Conservation (phyloP, 2,888 invertebrate species). For the Sinopyrophorus schimmeli region DNA sequence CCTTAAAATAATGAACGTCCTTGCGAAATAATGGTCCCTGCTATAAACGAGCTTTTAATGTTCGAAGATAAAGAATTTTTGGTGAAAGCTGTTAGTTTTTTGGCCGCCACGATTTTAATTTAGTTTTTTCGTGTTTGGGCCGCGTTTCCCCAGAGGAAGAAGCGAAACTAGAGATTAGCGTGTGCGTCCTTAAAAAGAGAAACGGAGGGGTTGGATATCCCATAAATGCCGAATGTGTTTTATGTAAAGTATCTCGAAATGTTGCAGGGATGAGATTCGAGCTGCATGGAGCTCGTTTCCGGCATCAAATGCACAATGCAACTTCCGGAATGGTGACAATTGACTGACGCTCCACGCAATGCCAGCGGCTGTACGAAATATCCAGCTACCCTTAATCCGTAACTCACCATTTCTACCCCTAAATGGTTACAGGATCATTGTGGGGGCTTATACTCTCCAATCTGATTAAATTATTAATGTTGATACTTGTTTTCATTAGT, state of each 20-base stretch:
- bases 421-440: conserved; percentile 41
- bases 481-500: conserved; percentile 31
- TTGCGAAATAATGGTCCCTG: conserved; percentile 16
- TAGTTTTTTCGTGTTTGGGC: conserved; percentile 5
- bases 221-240: conserved; percentile 20
- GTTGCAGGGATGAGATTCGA: conserved; percentile 40
- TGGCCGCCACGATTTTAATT: conserved; percentile 7
- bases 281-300: conserved; percentile 54
- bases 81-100: conserved; percentile 8
- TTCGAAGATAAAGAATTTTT: conserved; percentile 28
- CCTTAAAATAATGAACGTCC: conserved; percentile 14
- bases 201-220: conserved; percentile 7
- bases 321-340: conserved; percentile 49
- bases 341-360: conserved; percentile 55
- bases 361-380: conserved; percentile 42
- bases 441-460: conserved; percentile 39
- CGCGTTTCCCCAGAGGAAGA: too few relatives aligned
- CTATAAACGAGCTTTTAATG: conserved; percentile 41
- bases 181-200: conserved; percentile 10
- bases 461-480: conserved; percentile 43
- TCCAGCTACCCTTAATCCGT: conserved; percentile 32
- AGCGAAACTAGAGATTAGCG: background rate
- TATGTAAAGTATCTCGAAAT: conserved; percentile 28
- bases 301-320: conserved; percentile 53
- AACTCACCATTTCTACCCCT: conserved; percentile 29